These are phyloP conservation scores for Cheilosia vernalis DNA, from an alignment of 2,888 invertebrate species.

Conservation along the genomic window DNA sequence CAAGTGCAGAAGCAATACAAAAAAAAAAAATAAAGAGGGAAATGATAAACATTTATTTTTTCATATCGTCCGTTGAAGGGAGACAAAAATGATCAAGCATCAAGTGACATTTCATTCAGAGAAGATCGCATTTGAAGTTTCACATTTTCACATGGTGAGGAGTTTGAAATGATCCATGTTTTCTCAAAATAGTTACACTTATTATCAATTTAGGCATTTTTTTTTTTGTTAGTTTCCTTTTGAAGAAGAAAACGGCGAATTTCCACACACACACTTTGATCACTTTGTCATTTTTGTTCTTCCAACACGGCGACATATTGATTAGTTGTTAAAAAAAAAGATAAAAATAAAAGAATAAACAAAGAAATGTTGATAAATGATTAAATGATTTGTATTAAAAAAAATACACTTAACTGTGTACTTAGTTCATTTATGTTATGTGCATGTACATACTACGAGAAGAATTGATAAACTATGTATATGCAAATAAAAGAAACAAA, in stretches of 20 bases:
- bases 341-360: conserved; percentile 22
- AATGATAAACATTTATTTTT: conserved; percentile 63
- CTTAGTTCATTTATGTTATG: conserved; percentile 59
- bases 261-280: conserved; percentile 36
- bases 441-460: conserved; percentile 70
- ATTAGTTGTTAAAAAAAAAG: conserved; percentile 62
- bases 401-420: conserved; percentile 32
- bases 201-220: conserved; percentile 53
- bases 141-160: no score
- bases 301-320: conserved; percentile 47
- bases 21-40: conserved; percentile 15
- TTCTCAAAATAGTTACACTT: conserved; percentile 42
- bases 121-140: conserved; percentile 27
- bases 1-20: conserved; percentile 64
- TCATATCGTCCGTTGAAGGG: conserved; percentile 44
- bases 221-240: conserved; percentile 12
- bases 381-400: conserved; percentile 67
- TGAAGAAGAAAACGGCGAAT: conserved; percentile 21
- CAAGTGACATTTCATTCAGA: conserved; percentile 30
- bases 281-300: conserved; percentile 45
- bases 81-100: conserved; percentile 32
- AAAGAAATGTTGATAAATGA: conserved; percentile 42
- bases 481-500: conserved; percentile 60
- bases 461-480: conserved; percentile 62
- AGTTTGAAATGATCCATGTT: conserved; percentile 13